Conservation (phyloP, 2,797 vertebrate genomes). For the Labroides dimidiatus region DNA sequence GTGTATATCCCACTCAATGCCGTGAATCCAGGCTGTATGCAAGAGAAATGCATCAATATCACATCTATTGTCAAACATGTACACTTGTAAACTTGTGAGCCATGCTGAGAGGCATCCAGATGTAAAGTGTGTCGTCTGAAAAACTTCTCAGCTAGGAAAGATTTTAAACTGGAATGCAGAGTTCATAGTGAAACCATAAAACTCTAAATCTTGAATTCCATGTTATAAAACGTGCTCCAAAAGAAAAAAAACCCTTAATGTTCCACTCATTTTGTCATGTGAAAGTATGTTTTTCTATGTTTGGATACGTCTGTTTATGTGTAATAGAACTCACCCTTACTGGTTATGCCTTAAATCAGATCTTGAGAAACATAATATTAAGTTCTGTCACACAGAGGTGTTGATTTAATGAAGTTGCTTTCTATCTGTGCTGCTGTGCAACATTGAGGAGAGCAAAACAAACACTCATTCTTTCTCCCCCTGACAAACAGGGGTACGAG, state of each 20-base stretch:
- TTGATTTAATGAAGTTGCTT: too few relatives aligned
- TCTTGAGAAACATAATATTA: too few relatives aligned
- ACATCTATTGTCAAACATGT: background rate
- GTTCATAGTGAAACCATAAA: background rate
- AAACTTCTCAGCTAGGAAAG: background rate
- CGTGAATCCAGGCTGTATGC: constrained; percentile 5
- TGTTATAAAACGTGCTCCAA: background rate
- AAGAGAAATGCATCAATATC: background rate
- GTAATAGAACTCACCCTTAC: background rate
- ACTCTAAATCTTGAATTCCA: background rate
- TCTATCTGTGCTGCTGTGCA: too few relatives aligned
- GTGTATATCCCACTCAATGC: background rate
- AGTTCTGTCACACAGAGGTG: too few relatives aligned
- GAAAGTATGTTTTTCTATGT: background rate
- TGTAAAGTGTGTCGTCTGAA: background rate
- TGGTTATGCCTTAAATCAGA: too few relatives aligned
- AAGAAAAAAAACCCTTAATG: background rate
- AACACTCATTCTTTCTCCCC: too few relatives aligned
- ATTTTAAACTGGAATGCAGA: background rate
- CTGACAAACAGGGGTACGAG: too few relatives aligned
- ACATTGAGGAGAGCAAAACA: too few relatives aligned
- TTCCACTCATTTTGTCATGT: background rate
- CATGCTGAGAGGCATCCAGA: background rate
- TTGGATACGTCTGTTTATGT: too few relatives aligned
- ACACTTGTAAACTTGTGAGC: background rate